These are phyloP conservation scores for Palythoa grandiflora DNA, from an alignment of 92 coral and sea anemone genomes.

Conservation along the genomic window DNA sequence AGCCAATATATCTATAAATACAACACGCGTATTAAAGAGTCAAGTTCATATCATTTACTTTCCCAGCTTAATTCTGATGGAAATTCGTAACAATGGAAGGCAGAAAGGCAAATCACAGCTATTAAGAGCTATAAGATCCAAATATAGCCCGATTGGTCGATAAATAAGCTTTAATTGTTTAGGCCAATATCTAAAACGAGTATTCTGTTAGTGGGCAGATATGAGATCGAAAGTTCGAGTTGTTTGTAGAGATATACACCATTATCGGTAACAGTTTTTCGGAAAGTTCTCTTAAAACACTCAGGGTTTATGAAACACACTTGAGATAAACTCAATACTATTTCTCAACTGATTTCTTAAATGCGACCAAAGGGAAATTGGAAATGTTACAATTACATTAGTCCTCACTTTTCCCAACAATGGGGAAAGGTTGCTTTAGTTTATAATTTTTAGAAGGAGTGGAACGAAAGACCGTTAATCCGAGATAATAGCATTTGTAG, in stretches of 20 bases:
- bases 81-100: not conserved
- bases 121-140: not conserved
- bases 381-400: not conserved
- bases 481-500: not conserved
- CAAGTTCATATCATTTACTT: too few species aligned
- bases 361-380: not conserved
- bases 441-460: not conserved
- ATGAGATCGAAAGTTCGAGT: slow-evolving; percentile 25
- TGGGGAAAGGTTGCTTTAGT: not conserved
- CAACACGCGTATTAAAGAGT: too few species aligned
- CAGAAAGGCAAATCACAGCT: not conserved
- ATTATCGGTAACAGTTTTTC: not conserved
- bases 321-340: not conserved
- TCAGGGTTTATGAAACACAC: not conserved
- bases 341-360: too few species aligned
- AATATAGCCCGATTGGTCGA: not conserved
- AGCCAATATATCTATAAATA: too few species aligned
- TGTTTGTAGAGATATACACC: not conserved
- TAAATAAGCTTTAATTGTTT: not conserved
- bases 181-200: slow-evolving; percentile 5
- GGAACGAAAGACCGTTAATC: not conserved
- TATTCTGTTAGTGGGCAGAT: not conserved
- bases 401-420: not conserved
- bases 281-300: not conserved
- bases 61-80: not conserved